Evolutionary conservation across 1,140 invertebrate genomes (phyloP).

Genomic region (Pseudobourletiella spinata): DNA sequence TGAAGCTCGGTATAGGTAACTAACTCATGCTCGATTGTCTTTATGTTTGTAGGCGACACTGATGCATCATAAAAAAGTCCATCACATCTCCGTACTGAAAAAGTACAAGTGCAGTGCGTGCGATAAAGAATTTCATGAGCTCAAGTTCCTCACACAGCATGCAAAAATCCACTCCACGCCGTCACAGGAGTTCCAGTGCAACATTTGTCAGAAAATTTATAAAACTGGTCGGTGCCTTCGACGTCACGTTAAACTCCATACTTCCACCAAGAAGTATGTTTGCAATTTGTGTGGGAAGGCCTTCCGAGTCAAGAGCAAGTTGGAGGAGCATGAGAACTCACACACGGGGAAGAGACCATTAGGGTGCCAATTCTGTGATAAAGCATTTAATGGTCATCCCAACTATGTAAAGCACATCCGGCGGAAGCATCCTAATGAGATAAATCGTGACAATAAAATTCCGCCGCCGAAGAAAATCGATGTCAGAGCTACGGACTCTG

Average conservation of each 20-base stretch:
- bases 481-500: background rate
- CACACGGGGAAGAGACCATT: conserved; percentile 48
- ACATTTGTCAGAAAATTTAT: conserved; percentile 26
- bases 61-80: conserved; percentile 19
- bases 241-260: conserved; percentile 19
- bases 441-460: conserved; percentile 13
- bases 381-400: conserved; percentile 48
- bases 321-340: conserved; percentile 46
- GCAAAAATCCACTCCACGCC: conserved; percentile 22
- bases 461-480: conserved; percentile 18
- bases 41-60: conserved; percentile 12
- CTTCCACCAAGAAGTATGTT: conserved; percentile 13
- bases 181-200: conserved; percentile 20
- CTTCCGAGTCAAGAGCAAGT: conserved; percentile 24
- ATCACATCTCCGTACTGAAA: conserved; percentile 15
- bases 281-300: conserved; percentile 15
- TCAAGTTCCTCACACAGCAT: conserved; percentile 20
- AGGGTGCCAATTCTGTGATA: conserved; percentile 48
- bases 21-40: no score
- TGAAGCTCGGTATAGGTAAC: no score
- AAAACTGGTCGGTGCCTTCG: conserved; percentile 11
- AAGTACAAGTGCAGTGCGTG: conserved; percentile 21
- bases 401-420: conserved; percentile 51
- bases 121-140: conserved; percentile 20
- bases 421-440: conserved; percentile 41